Evolutionary conservation across 2,797 vertebrate genomes (phyloP).

Genomic region (Tachyglossus aculeatus): DNA sequence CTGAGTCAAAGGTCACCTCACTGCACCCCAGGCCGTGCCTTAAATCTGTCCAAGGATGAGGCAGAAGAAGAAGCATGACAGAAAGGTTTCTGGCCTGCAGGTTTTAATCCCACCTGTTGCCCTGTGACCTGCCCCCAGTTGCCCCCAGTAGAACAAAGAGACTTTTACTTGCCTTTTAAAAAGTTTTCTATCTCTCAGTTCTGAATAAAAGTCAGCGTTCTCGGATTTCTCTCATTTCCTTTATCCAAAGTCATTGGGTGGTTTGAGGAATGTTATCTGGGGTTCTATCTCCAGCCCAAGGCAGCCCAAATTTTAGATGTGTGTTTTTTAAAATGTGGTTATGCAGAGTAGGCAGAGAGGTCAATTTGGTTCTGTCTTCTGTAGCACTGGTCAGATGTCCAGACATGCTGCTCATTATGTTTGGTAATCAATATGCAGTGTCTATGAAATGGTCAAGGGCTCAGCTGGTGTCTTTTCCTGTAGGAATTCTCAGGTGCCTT

Average conservation of each 20-base stretch:
- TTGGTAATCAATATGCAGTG: too few relatives aligned
- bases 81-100: constrained; percentile 18
- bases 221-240: neutral
- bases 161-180: neutral
- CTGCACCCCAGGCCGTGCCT: constrained; percentile 28
- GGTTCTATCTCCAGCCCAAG: too few relatives aligned
- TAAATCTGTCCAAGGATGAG: constrained; percentile 42
- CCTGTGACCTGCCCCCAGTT: constrained; percentile 51
- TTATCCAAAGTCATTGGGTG: neutral
- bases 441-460: too few relatives aligned
- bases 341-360: too few relatives aligned
- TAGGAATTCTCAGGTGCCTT: too few relatives aligned
- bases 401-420: neutral
- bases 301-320: too few relatives aligned
- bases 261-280: too few relatives aligned
- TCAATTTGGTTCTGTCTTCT: too few relatives aligned
- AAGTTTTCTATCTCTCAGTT: constrained; percentile 29
- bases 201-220: neutral
- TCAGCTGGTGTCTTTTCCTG: too few relatives aligned
- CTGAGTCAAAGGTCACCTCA: constrained; percentile 51
- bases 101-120: constrained; percentile 45
- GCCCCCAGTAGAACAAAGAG: constrained; percentile 19
- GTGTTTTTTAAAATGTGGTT: too few relatives aligned
- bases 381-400: fast-evolving
- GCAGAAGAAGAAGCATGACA: constrained; percentile 35